Base-by-base conservation (phyloP, 2,888 invertebrate genomes). In the Drosophila buzzatii region DNA sequence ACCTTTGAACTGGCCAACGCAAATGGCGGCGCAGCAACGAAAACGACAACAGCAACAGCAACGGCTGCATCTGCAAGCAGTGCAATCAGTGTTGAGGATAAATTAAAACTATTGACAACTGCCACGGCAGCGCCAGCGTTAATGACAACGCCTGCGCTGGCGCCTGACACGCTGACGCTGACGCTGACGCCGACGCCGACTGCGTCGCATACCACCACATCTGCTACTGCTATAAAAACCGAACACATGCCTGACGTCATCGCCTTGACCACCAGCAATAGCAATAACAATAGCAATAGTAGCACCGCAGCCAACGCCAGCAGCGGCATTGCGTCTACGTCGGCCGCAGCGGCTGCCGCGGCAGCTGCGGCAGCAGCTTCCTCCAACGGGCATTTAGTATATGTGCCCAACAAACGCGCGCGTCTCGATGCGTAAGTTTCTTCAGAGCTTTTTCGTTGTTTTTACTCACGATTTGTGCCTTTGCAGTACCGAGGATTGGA, bases 401-500 rank as follows among this genome's bases (percentile, higher is more conserved):
- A 91, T 73, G 89, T 92, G 67, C 92, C 93, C 66, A 94, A 93
- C 73, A 95, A 95, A 81, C 92, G 94, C 65, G 93, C 94, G 59
- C 93, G 95, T 68, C 72, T 93, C 63, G 93, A 93, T 76, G 92
- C 90, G 93, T 93, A 85, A 91, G 92, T 86, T 58, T 2, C 2
- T 20, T 7, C n/a, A 8, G 49, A 60, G 74, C 59, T 73, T 53
- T 59, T 42, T 44, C 20, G 2, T 20, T 23, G n/a, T 5, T 35
- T 5, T 37, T 37, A 4, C 37, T 39, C 23, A 37, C 2, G 5
- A 10, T 53, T 39, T 6, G 2, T 10, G 16, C 3, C 3, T 10
- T 53, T 53, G 2, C 59, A 93, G 93, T 41, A 83, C 91, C 39
- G 93, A 95, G 86, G 96, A 96, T 89, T 96, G 96, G 95, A 93